phyloP scores from a whole-genome alignment of 2,113 vertebrate species.

The Coptodon rendalli region DNA sequence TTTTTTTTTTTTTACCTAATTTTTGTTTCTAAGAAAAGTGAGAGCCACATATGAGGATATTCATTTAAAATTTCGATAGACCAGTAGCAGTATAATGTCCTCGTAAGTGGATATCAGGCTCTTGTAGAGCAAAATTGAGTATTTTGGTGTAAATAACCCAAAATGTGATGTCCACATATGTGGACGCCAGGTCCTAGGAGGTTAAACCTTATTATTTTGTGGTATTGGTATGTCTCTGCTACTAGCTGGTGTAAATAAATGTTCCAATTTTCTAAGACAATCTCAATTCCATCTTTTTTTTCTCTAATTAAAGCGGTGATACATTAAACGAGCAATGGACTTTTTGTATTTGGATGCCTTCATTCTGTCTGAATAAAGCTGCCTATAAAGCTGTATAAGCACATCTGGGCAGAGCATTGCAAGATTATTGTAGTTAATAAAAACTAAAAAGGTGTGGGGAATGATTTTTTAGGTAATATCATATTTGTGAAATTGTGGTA shows the following conservation, averaged over 20 bases:
- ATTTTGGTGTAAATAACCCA: no score
- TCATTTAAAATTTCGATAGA: no score
- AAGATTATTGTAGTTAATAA: background rate
- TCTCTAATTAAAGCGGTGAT: background rate
- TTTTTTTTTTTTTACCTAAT: no score
- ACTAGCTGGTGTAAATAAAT: background rate
- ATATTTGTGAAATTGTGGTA: background rate
- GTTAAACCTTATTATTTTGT: rapidly evolving
- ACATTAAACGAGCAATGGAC: background rate
- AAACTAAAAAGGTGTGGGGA: background rate
- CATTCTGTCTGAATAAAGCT: background rate
- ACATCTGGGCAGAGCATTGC: background rate
- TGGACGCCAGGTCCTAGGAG: no score
- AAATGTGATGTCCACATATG: no score
- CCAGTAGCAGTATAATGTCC: no score
- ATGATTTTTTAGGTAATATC: background rate
- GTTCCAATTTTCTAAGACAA: background rate
- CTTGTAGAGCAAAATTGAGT: no score
- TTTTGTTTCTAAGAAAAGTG: no score
- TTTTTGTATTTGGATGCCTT: background rate
- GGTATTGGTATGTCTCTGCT: background rate
- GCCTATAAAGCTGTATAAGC: background rate
- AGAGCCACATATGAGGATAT: no score
- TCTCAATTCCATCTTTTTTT: background rate
- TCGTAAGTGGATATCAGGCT: no score